Evolutionary conservation across 1,140 invertebrate genomes (phyloP).

Genomic region (Phocides pigmalion): DNA sequence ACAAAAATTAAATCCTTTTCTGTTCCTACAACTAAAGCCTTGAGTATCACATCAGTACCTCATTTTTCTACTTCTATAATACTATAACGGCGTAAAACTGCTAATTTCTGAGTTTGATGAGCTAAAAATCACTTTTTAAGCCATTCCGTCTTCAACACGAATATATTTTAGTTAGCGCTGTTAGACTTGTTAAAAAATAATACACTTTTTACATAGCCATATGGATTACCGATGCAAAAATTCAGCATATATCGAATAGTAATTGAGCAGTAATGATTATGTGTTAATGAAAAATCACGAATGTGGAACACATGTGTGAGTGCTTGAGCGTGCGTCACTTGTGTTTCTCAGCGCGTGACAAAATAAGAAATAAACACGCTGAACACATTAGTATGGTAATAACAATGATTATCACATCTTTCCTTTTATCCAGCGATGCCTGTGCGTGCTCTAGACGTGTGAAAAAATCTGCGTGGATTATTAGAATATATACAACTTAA

Average conservation of each 20-base stretch:
- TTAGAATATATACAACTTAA: neutral
- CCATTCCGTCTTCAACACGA: too few relatives aligned
- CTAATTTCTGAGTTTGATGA: too few relatives aligned
- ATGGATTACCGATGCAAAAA: neutral
- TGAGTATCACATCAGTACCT: too few relatives aligned
- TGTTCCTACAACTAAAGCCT: too few relatives aligned
- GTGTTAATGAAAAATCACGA: slow-evolving; percentile 26
- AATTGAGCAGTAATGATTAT: neutral
- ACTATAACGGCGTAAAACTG: too few relatives aligned
- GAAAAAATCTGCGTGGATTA: neutral
- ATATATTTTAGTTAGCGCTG: too few relatives aligned
- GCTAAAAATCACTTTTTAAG: too few relatives aligned
- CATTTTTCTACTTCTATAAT: too few relatives aligned
- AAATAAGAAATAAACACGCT: slow-evolving; percentile 29
- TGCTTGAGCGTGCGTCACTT: slow-evolving; percentile 22
- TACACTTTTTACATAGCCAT: too few relatives aligned
- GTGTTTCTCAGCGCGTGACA: neutral
- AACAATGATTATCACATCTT: slow-evolving; percentile 28
- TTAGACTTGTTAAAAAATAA: too few relatives aligned
- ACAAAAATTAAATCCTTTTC: too few relatives aligned
- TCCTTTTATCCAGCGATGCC: neutral
- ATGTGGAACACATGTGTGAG: slow-evolving; percentile 12
- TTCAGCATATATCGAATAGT: neutral
- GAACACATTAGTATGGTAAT: slow-evolving; percentile 27
- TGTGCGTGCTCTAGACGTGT: slow-evolving; percentile 20